Evolutionary conservation across 2,113 vertebrate species (phyloP).

Genomic region (Synchiropus splendidus): DNA sequence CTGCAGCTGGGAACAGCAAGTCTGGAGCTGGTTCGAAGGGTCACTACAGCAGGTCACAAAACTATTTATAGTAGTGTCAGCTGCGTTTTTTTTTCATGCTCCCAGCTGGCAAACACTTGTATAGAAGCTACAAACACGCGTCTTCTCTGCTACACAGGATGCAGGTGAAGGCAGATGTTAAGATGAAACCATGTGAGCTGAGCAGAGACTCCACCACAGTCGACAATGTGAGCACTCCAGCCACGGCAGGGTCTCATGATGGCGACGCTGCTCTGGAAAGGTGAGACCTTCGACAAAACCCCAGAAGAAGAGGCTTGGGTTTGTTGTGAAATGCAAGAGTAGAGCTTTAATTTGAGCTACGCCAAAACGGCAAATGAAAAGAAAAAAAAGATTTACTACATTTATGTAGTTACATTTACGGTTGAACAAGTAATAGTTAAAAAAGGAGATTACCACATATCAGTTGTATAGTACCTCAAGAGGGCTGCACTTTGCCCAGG

Average conservation of each 20-base stretch:
- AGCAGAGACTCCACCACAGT: slow-evolving; percentile 96
- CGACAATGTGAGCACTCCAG: slow-evolving; percentile 95
- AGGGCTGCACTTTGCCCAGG: too few species aligned
- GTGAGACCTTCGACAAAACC: slow-evolving; percentile 63
- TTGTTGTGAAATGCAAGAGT: too few species aligned
- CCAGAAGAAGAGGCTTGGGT: too few species aligned
- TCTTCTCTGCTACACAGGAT: slow-evolving; percentile 60
- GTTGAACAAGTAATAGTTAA: too few species aligned
- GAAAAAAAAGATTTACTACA: too few species aligned
- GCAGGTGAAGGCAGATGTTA: slow-evolving; percentile 96
- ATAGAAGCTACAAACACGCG: background rate
- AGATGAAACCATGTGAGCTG: slow-evolving; percentile 92
- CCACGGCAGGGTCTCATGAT: slow-evolving; percentile 89
- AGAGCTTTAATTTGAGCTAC: too few species aligned
- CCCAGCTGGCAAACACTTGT: background rate
- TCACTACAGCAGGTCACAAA: slow-evolving; percentile 85
- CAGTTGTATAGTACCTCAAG: too few species aligned
- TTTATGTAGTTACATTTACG: too few species aligned
- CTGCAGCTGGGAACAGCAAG: slow-evolving; percentile 88
- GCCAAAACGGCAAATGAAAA: too few species aligned
- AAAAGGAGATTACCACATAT: too few species aligned
- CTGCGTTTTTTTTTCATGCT: too few species aligned
- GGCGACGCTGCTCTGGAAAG: slow-evolving; percentile 91
- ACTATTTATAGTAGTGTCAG: too few species aligned
- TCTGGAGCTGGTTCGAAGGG: slow-evolving; percentile 90